Evolutionary conservation across 2,888 invertebrate genomes (phyloP), one percentile per base, ranked within the genome.

Genomic region (Tiphia femorata): DNA sequence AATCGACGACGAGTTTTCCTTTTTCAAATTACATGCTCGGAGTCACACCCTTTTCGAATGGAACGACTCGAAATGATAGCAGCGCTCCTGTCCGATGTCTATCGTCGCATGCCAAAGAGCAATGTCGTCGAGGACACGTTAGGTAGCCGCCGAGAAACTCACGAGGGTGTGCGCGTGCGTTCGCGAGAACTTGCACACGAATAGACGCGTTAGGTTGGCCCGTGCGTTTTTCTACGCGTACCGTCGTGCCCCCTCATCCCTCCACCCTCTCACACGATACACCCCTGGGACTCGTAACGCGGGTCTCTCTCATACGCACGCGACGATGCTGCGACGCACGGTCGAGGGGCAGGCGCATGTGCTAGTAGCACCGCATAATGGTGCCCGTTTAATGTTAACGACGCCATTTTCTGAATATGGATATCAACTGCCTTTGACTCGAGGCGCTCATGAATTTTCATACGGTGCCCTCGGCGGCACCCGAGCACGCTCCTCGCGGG

Each of bases 331-430:
- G 37, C 41, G 30, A 12, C 38, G 14, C 38, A 5, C 10, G 17
- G 20, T n/a, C 38, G n/a, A 27, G 12, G 19, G 37, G 6, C 8
- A 10, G 25, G 7, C 20, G 42, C 21, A 30, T 49, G 60, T 62
- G 59, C 57, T 64, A 61, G 70, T 67, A 58, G 63, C 64, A 43
- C 35, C 54, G 70, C 75, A 77, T 82, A 78, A 81, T 80, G 75
- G 67, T 75, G 70, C 76, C 76, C 80, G 76, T 78, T 82, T 80
- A 79, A 79, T 77, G 73, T 79, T 81, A 81, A 82, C 81, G 81
- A 80, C 79, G 79, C 78, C 80, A 80, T 81, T 81, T 82, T 81
- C 77, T 73, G 71, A 76, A 77, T 78, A 79, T 76, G 78, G 77
- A 79, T 78, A 79, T 78, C 79, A 75, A 71, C 69, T 64, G 73